phyloP scores from a whole-genome alignment of 2,113 vertebrate genomes.

The Brachyhypopomus gauderio region DNA sequence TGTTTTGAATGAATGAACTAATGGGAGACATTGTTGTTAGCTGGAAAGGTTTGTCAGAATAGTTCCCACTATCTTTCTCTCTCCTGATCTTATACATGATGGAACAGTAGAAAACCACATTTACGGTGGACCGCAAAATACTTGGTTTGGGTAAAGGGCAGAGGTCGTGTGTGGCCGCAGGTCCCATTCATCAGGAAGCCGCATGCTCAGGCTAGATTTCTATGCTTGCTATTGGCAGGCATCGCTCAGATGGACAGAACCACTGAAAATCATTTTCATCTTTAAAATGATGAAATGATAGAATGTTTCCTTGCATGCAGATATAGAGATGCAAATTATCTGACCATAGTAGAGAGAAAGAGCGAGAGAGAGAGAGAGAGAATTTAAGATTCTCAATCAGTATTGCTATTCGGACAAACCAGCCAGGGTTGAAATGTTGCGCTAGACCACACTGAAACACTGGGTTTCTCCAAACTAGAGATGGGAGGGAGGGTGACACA shows the following conservation, averaged over 20 bases:
- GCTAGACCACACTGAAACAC: slow-evolving; percentile 63
- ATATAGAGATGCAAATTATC: not conserved
- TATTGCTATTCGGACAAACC: slow-evolving; percentile 57
- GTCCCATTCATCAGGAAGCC: slow-evolving; percentile 20
- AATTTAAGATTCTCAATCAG: slow-evolving; percentile 9
- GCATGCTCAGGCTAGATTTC: slow-evolving; percentile 5
- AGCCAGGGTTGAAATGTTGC: slow-evolving; percentile 45
- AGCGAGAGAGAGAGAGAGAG: slow-evolving; percentile 17
- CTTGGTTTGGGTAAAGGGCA: slow-evolving; percentile 15
- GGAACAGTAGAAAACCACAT: slow-evolving; percentile 1
- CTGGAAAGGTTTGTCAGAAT: slow-evolving; percentile 56
- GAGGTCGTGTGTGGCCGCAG: slow-evolving; percentile 40
- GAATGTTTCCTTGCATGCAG: not conserved
- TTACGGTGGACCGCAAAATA: slow-evolving; percentile 19
- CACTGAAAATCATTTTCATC: not conserved
- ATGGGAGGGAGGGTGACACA: slow-evolving; percentile 21
- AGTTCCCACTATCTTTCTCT: slow-evolving; percentile 33
- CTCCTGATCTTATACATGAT: slow-evolving; percentile 2
- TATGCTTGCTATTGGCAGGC: slow-evolving; percentile 1
- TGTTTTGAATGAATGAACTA: slow-evolving; percentile 48
- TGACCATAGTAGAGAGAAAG: not conserved
- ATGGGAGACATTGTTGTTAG: slow-evolving; percentile 52
- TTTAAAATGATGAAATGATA: slow-evolving; percentile 15
- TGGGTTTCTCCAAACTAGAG: slow-evolving; percentile 16
- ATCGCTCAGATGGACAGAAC: slow-evolving; percentile 12